Percentiles rank a stretch among this genome's conserved stretches.
Conservation (phyloP, 2,113 vertebrate genomes). For the Barnardius zonarius region DNA sequence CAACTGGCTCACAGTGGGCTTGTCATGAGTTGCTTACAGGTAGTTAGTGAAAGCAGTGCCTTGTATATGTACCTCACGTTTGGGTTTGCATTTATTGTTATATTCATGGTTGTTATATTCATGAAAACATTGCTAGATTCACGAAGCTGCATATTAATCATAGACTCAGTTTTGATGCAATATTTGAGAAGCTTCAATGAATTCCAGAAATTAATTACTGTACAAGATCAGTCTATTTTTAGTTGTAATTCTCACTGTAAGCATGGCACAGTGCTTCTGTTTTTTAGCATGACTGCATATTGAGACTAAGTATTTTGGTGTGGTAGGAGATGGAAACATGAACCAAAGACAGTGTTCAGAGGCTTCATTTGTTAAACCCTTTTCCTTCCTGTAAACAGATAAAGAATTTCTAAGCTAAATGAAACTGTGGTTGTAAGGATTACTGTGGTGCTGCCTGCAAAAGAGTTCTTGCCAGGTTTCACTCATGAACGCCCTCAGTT, state of each 20-base stretch:
- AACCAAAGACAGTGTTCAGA: neutral
- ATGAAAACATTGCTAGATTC: neutral
- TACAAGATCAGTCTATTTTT: neutral
- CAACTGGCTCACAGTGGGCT: neutral
- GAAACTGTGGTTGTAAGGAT: neutral
- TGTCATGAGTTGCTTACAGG: neutral
- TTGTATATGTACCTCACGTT: neutral
- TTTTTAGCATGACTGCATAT: neutral
- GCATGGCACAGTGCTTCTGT: too few relatives aligned
- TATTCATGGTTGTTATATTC: neutral
- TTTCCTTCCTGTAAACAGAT: neutral
- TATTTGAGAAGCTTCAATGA: neutral
- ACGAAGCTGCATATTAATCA: neutral
- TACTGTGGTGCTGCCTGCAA: neutral
- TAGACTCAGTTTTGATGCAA: neutral
- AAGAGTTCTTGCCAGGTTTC: neutral
- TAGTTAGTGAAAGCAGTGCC: neutral
- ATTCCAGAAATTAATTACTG: neutral
- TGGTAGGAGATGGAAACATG: neutral
- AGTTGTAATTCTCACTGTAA: neutral
- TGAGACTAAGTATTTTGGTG: neutral
- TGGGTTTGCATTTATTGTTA: neutral
- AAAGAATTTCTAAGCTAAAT: neutral
- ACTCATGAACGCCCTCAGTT: fast-evolving
- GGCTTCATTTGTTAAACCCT: neutral